Evolutionary conservation across 2,888 invertebrate species (phyloP), one percentile per base, ranked within the genome.

Genomic region (Cephus runcator): DNA sequence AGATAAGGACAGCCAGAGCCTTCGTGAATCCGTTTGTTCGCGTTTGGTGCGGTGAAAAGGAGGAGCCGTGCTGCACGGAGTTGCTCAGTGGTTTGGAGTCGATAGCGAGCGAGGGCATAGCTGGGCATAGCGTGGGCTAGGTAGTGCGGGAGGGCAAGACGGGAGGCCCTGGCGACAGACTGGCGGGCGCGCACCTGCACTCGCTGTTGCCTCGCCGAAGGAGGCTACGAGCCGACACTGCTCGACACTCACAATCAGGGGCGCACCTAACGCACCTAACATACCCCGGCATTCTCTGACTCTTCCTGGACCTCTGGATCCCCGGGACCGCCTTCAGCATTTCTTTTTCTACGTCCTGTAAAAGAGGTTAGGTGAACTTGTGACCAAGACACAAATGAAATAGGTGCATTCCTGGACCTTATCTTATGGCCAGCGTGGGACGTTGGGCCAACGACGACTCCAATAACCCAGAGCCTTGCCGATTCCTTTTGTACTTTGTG

Each of bases 151-250:
- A 34, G 79, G 79, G 82, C 77, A 79, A 82, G 81, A 83, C 83
- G 84, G 82, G 83, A 83, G 86, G 83, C 83, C 84, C 88, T 90
- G 90, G 90, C 90, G 90, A 90, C 90, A 89, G 90, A 90, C 90
- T 90, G 90, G 90, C 90, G 90, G 90, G 86, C 87, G 89, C 90
- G 88, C 90, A 90, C 90, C 90, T 90, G 89, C 89, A 86, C 87
- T 88, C 88, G 86, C 83, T 83, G 81, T 82, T 78, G 76, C 83
- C 83, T 79, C 84, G 56, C 56, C 56, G 56, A 56, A 56, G 56
- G 82, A 80, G 76, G 80, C 82, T 82, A 76, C 79, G 83, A 84
- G 85, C 84, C 85, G 87, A 85, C 85, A 56, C 56, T 56, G 56
- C 56, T 56, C 56, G 56, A 56, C 56, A 56, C 56, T 56, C 56